Conservation (phyloP, 2,888 invertebrate genomes). For the Ochlodes sylvanus region DNA sequence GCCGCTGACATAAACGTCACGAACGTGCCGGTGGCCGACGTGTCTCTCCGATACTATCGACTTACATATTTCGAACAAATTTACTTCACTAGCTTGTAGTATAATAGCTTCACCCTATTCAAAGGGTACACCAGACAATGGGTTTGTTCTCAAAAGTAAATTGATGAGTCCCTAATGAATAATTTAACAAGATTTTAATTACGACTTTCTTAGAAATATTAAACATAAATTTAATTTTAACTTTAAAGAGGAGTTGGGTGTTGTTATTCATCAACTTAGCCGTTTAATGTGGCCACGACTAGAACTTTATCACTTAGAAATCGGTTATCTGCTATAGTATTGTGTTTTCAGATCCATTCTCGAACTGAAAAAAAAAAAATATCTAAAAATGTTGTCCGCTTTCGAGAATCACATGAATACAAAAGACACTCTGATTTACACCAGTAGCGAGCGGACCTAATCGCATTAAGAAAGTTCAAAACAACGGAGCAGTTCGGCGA, state of each 20-base stretch:
- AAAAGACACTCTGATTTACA: slow-evolving; percentile 31
- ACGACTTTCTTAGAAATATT: slow-evolving; percentile 19
- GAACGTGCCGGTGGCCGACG: slow-evolving; percentile 80
- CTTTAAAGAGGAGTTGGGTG: slow-evolving; percentile 4
- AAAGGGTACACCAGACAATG: slow-evolving; percentile 17
- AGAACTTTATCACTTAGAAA: neutral
- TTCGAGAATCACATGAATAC: slow-evolving; percentile 15
- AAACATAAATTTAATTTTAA: slow-evolving; percentile 14
- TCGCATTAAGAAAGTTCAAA: slow-evolving; percentile 70
- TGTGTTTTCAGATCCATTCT: neutral
- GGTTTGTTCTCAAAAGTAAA: slow-evolving; percentile 20
- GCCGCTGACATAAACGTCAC: slow-evolving; percentile 64
- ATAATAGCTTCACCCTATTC: slow-evolving; percentile 12
- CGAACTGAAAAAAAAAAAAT: neutral
- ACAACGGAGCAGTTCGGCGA: slow-evolving; percentile 64
- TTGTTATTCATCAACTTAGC: slow-evolving; percentile 5
- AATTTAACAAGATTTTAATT: slow-evolving; percentile 30
- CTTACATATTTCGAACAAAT: slow-evolving; percentile 43
- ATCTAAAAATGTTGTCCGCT: neutral
- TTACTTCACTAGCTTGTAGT: slow-evolving; percentile 13
- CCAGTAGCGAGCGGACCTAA: slow-evolving; percentile 53
- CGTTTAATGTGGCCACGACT: slow-evolving; percentile 13
- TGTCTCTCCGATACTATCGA: slow-evolving; percentile 72
- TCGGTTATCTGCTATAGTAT: neutral
- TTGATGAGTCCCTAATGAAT: slow-evolving; percentile 23